phyloP scores from a whole-genome alignment of 2,113 vertebrate genomes.

The Gorsachius goisagi region DNA sequence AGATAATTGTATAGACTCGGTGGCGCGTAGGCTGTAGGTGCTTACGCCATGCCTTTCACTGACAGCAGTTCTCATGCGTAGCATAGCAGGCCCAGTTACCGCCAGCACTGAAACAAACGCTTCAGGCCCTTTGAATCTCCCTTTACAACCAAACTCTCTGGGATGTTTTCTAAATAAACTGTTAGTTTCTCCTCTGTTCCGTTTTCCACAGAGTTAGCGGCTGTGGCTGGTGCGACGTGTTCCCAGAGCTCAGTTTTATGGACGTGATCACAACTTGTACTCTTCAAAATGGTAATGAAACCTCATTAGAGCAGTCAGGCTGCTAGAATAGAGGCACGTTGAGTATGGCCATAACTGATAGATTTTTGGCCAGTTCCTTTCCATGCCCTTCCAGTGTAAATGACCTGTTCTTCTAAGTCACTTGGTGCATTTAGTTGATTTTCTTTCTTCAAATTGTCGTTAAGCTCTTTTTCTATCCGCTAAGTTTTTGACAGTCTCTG shows the following conservation, averaged over 20 bases:
- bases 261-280: rapidly evolving
- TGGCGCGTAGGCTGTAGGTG: background rate
- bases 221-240: background rate
- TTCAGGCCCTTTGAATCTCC: background rate
- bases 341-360: background rate
- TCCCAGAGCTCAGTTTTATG: background rate
- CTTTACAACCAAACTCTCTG: background rate
- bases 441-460: background rate
- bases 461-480: background rate
- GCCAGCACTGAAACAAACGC: background rate
- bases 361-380: background rate
- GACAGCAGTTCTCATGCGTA: background rate
- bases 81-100: background rate
- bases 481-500: background rate
- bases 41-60: background rate
- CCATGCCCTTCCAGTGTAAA: background rate
- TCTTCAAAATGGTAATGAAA: background rate
- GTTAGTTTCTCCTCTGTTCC: background rate
- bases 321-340: background rate
- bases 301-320: background rate
- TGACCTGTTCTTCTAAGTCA: background rate
- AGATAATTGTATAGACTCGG: background rate
- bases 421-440: background rate
- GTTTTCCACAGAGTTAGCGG: background rate
- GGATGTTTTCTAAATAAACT: background rate